Percentiles rank a stretch among this genome's conserved stretches.
Evolutionary conservation across 2,888 invertebrate species (phyloP).

Genomic region (Epirrhoe tristata): DNA sequence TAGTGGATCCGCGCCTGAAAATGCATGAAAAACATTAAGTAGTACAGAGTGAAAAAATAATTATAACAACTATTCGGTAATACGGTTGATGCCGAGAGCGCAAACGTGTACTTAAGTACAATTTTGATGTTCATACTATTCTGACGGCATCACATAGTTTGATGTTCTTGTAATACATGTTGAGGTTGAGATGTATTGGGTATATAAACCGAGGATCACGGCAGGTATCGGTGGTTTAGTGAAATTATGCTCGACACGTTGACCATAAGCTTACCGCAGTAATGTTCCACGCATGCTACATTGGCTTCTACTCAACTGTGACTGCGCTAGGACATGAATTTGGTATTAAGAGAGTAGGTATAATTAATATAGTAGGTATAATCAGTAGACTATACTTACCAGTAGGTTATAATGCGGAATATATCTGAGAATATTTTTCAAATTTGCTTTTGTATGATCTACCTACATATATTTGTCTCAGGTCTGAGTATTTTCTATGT

Average conservation of each 20-base stretch:
- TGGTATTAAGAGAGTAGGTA: constrained; percentile 9
- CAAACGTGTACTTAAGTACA: background rate
- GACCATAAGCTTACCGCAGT: constrained; percentile 34
- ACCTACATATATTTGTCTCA: no score
- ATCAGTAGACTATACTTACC: no score
- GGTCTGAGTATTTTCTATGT: no score
- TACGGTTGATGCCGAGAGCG: no score
- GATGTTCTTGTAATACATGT: background rate
- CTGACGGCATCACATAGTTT: background rate
- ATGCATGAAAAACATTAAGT: no score
- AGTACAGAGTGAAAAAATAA: no score
- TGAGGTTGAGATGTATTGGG: no score
- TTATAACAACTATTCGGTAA: no score
- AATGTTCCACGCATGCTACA: constrained; percentile 46
- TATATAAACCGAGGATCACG: background rate
- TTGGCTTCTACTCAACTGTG: constrained; percentile 51
- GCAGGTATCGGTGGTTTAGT: constrained; percentile 9
- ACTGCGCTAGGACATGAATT: constrained; percentile 36
- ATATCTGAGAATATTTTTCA: no score
- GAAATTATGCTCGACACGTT: constrained; percentile 24
- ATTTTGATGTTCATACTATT: background rate
- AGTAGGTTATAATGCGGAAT: no score
- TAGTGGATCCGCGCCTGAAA: no score
- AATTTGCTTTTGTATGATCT: no score
- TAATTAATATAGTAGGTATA: constrained; percentile 25